These are phyloP conservation scores for Ormyrus nitidulus DNA, from an alignment of 2,888 invertebrate genomes.

Conservation along the genomic window DNA sequence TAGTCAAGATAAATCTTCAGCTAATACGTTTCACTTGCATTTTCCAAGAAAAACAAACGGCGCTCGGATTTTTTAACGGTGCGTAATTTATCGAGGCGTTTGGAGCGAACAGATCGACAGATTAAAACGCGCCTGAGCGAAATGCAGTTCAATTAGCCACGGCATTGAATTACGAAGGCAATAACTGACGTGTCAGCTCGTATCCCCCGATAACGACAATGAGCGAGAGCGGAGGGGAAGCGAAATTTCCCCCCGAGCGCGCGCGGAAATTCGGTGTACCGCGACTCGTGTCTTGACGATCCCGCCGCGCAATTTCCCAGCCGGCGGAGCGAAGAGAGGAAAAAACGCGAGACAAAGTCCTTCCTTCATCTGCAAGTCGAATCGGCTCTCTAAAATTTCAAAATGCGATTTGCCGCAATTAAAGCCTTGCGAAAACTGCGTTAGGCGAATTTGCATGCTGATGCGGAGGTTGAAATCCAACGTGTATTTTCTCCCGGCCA, in stretches of 20 bases:
- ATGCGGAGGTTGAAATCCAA: conserved; percentile 2
- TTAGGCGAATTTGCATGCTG: neutral
- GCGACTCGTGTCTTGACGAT: conserved; percentile 29
- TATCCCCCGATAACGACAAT: conserved; percentile 46
- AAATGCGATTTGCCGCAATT: conserved; percentile 35
- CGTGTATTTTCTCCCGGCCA: too few relatives aligned
- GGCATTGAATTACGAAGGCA: conserved; percentile 67
- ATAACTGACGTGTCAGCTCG: conserved; percentile 59
- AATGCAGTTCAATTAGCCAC: conserved; percentile 66
- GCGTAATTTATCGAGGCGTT: neutral
- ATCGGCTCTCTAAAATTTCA: conserved; percentile 16
- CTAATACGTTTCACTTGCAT: too few relatives aligned
- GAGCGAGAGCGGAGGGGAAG: conserved; percentile 50
- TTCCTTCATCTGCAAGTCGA: conserved; percentile 16
- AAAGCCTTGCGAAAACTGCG: conserved; percentile 9
- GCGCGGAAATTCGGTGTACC: conserved; percentile 28
- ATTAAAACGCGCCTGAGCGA: conserved; percentile 63
- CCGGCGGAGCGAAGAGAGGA: neutral
- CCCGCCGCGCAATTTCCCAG: neutral
- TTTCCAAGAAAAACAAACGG: too few relatives aligned
- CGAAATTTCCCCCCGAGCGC: conserved; percentile 54
- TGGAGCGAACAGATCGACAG: conserved; percentile 13
- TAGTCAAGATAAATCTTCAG: too few relatives aligned
- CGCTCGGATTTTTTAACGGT: too few relatives aligned
- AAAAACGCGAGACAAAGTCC: too few relatives aligned